Evolutionary conservation across 2,797 vertebrate species (phyloP).

Genomic region (Phylloscopus collybita): DNA sequence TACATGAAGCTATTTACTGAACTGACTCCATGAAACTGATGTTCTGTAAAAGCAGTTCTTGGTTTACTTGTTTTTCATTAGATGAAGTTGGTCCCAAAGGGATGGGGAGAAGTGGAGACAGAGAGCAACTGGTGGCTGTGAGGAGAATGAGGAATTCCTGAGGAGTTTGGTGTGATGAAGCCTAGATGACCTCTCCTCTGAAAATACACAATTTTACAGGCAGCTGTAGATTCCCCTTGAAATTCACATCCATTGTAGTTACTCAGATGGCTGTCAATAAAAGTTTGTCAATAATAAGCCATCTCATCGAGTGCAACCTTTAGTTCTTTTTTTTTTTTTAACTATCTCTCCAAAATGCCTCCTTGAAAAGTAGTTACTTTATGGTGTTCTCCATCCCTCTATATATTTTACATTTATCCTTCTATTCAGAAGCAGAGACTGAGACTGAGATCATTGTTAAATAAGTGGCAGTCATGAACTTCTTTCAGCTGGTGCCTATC

Average conservation of each 20-base stretch:
- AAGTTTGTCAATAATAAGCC: not conserved
- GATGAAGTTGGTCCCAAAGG: not conserved
- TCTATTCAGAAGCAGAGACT: not conserved
- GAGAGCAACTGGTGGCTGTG: not conserved
- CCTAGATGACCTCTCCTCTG: not conserved
- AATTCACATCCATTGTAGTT: not conserved
- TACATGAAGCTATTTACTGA: not conserved
- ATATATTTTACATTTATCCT: not conserved
- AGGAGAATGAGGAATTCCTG: not conserved
- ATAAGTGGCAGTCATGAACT: not conserved
- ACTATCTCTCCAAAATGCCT: not conserved
- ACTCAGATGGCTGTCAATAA: not conserved
- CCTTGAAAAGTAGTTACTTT: not conserved
- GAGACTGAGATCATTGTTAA: not conserved
- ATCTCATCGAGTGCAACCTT: not conserved
- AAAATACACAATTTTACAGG: not conserved
- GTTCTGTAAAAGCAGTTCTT: not conserved
- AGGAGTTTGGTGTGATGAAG: not conserved
- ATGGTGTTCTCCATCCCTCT: not conserved
- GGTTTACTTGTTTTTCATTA: fast-evolving
- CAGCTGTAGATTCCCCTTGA: not conserved
- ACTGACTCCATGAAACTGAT: not conserved
- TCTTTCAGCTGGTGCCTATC: not conserved
- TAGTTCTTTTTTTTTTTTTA: not conserved
- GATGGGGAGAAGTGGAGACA: not conserved